These are phyloP conservation scores for Drosophila anomalata DNA, from an alignment of 2,888 invertebrate genomes.

Conservation along the genomic window DNA sequence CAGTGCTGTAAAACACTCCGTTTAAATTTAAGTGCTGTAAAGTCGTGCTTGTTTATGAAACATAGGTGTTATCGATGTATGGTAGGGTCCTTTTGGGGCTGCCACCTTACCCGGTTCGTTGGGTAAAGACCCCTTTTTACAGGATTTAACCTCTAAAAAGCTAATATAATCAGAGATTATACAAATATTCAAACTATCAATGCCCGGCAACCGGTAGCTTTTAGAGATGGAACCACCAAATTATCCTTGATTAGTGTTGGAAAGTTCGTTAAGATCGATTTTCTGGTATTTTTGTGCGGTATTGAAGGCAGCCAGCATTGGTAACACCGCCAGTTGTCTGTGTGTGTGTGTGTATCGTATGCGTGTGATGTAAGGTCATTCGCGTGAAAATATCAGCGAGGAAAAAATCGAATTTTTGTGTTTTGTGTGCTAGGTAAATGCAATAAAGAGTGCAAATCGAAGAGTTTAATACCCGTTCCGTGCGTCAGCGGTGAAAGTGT, in stretches of 20 bases:
- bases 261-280: background rate
- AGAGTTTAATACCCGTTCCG: constrained; percentile 44
- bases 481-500: constrained; percentile 45
- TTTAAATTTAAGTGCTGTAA: no score
- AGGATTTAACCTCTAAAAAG: no score
- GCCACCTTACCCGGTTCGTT: background rate
- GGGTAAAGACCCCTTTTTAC: no score
- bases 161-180: no score
- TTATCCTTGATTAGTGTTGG: background rate
- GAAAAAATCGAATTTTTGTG: constrained; percentile 82
- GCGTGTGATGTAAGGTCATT: constrained; percentile 80
- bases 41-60: background rate
- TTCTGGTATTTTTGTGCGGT: constrained; percentile 2
- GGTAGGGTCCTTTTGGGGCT: background rate
- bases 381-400: constrained; percentile 81
- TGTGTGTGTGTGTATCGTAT: constrained; percentile 71
- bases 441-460: constrained; percentile 59
- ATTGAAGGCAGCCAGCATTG: background rate
- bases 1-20: no score
- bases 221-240: background rate
- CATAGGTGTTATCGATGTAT: background rate
- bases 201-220: background rate
- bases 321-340: constrained; percentile 29
- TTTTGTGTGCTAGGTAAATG: constrained; percentile 83
- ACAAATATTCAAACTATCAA: background rate